These are phyloP conservation scores for Monomorium pharaonis DNA, from an alignment of 1,140 invertebrate species.

Conservation along the genomic window DNA sequence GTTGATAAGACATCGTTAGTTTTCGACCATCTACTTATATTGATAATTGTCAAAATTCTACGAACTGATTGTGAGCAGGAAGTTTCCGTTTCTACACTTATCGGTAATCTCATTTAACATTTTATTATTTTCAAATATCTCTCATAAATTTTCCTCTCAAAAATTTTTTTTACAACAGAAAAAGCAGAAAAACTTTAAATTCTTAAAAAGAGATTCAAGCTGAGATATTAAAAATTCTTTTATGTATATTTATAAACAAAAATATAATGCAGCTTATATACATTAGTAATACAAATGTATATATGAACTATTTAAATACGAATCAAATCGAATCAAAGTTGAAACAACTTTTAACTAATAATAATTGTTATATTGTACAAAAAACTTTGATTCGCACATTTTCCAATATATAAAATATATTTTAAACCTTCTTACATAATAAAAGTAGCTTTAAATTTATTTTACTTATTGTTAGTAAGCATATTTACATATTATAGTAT, in stretches of 20 bases:
- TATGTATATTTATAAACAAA: neutral
- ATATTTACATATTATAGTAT: too few relatives aligned
- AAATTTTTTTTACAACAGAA: neutral
- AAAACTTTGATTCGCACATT: too few relatives aligned
- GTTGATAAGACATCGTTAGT: neutral
- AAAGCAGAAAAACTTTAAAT: neutral
- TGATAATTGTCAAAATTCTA: conserved; percentile 3
- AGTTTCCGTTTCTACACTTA: neutral
- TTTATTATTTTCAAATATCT: neutral
- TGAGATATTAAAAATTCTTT: neutral
- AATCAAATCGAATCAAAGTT: too few relatives aligned
- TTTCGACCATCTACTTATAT: neutral
- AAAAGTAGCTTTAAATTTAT: neutral
- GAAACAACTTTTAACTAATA: too few relatives aligned
- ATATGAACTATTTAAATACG: too few relatives aligned
- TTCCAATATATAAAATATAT: too few relatives aligned
- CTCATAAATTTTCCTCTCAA: neutral
- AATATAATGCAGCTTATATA: neutral
- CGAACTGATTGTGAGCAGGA: neutral
- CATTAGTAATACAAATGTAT: too few relatives aligned
- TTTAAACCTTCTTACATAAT: neutral
- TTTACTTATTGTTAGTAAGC: neutral
- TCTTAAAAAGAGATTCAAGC: neutral
- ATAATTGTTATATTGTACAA: too few relatives aligned
- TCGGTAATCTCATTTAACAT: neutral